Base-by-base conservation (phyloP, 1,140 invertebrate genomes). In the Aphidius ervi region DNA sequence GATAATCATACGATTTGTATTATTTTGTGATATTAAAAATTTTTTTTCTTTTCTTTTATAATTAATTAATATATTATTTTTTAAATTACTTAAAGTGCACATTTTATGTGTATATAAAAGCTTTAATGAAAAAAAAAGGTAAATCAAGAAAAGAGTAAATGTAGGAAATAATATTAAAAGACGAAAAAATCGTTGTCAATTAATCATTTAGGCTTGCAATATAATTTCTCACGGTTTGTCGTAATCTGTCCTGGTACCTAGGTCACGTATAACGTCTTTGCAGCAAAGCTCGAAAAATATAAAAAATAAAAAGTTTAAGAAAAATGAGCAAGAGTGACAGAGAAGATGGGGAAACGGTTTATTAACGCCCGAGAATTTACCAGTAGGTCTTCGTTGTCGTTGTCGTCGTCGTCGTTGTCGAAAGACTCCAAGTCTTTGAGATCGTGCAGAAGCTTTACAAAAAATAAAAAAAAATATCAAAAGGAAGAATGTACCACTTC, bases 191-290 rank as follows among this genome's bases (percentile, higher is more conserved):
- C 50, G 50, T 46, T 46, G 46, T 50, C 43, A 48, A 61, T 61
- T 56, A 61, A 61, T 61, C 59, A 61, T 61, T 54, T 45, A 37
- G 46, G 9, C 16, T 45, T 16, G 59, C 52, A 43, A 61, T 61
- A 61, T 61, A 61, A 61, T 61, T 61, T 61, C 59, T 61, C 59
- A 61, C 59, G 59, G 59, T 61, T 61, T 61, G 53, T 47, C 59
- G 59, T 56, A 55, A 61, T 61, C 59, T 43, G 52, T 55, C 59
- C 46, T 61, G 59, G 59, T 52, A 61, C 53, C 59, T 61, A 20
- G 56, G 52, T 55, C 59, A 61, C 59, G 52, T 61, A 61, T 40
- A 50, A 58, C 37, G 59, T 61, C 31, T 59, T 20, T 41, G 5
- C 20, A 40, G 41, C 23, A 31, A 31, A 31, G 23, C 50, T 39